Percentiles rank a stretch among this genome's conserved stretches.
Evolutionary conservation across 2,888 invertebrate genomes (phyloP).

Genomic region (Drosophila suboccidentalis): DNA sequence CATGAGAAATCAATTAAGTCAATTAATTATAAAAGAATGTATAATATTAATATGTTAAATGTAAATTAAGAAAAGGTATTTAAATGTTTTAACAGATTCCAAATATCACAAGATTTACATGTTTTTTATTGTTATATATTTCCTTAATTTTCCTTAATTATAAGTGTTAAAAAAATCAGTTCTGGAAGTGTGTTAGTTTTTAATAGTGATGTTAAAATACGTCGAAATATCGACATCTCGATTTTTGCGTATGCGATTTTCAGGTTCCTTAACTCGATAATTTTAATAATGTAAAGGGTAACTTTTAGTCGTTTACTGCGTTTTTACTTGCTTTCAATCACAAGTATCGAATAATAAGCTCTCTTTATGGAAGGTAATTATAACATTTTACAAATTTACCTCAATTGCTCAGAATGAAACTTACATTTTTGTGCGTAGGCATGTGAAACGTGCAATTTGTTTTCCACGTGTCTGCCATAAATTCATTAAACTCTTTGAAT

Average conservation of each 20-base stretch:
- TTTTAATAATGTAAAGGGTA: background rate
- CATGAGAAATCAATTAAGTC: background rate
- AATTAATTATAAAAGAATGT: background rate
- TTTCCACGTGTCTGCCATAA: slow-evolving; percentile 39
- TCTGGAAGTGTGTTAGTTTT: background rate
- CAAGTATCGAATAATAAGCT: background rate
- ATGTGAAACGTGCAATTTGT: slow-evolving; percentile 60
- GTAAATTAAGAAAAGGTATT: background rate
- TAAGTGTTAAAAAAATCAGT: no score
- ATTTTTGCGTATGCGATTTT: no score
- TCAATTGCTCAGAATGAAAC: background rate
- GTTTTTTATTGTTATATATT: no score
- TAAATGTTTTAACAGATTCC: no score
- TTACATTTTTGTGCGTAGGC: slow-evolving; percentile 15
- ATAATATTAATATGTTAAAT: no score
- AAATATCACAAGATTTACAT: no score
- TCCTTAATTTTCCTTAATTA: no score
- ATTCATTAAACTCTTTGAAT: slow-evolving; percentile 41
- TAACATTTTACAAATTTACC: background rate
- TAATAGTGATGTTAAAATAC: no score
- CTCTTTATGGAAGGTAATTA: background rate
- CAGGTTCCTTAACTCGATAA: no score
- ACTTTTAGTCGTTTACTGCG: background rate
- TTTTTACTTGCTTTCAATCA: background rate
- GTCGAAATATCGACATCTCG: no score